A percentile compares a stretch with the other conserved stretches of the same genome.
Conservation (phyloP, 2,797 vertebrate species). For the Balearica regulorum region DNA sequence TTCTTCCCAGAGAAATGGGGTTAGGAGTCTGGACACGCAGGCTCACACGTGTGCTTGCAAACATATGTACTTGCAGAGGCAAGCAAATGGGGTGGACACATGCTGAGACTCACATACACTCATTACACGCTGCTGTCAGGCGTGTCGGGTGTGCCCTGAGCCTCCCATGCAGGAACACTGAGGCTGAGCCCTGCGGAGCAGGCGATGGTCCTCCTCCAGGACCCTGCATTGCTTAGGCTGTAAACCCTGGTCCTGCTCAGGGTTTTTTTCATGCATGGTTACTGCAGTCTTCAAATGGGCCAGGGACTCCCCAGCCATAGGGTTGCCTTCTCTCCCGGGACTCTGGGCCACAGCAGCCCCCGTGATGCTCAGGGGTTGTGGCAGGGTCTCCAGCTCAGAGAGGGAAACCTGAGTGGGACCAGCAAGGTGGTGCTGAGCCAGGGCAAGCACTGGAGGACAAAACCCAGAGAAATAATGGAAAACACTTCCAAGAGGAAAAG, state of each 20-base stretch:
- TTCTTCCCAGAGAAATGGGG: neutral
- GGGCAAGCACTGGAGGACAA: neutral
- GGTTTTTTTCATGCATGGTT: neutral
- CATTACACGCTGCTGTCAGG: accelerated
- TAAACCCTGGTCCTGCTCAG: neutral
- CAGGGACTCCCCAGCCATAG: neutral
- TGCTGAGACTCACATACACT: neutral
- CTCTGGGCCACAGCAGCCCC: neutral
- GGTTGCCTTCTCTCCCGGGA: neutral
- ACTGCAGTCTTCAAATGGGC: neutral
- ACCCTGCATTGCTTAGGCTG: neutral
- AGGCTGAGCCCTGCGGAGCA: too few relatives aligned
- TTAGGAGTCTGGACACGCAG: neutral
- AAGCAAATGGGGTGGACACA: neutral
- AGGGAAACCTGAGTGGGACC: neutral
- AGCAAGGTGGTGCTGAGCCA: neutral
- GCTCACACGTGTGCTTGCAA: neutral
- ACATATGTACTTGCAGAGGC: neutral
- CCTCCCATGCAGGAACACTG: too few relatives aligned
- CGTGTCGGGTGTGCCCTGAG: neutral
- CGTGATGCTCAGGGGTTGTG: neutral
- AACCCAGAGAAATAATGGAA: neutral
- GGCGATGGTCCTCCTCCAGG: neutral
- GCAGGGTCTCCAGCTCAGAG: neutral
- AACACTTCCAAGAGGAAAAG: neutral